Base-by-base conservation (phyloP, 2,888 invertebrate genomes). In the Papilio elwesi region DNA sequence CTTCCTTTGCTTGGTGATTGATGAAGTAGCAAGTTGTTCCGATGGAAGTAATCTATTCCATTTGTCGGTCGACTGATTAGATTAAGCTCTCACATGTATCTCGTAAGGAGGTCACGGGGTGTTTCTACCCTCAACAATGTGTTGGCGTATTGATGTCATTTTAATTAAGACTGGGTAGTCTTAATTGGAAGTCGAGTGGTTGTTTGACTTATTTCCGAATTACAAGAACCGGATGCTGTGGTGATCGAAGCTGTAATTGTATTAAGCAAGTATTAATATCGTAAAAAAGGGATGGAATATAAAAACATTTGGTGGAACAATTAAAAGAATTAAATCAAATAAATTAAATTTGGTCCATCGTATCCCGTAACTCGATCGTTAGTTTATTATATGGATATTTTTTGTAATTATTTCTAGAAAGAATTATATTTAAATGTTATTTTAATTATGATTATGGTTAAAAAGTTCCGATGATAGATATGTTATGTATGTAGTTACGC, bases 11-110 rank as follows among this genome's bases (percentile, higher is more conserved):
- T 95, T 73, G 85, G 80, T 96, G 91, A 80, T 96, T 95, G 76
- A 95, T 87, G 75, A 96, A 94, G 81, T 95, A 96, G 2, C 48
- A 55, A 72, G 96, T 95, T 63, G 95, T 94, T 0, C 95, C 94
- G 0, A 96, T 96, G 0, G 96, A 95, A 0, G 95, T 91, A 66
- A 96, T 96, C 96, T 96, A 97, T 90, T 98, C 97, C 53, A 10
- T 63, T 53, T 53, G 59, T 51, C 59, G 71, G 15, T 38, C n/a
- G 48, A 68, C 71, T 53, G 59, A 72, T 68, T 48, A 55, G 49
- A 68, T 72, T 72, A 64, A 64, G 62, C 62, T 62, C 52, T 53
- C 52, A 62, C 59, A 67, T 71, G 67, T 71, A 47, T 53, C 48
- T 38, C 47, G 47, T 48, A 16, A 51, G 43, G 1, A 62, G 66